Conservation (phyloP, 2,888 invertebrate species). For the Temnothorax ravouxi region DNA sequence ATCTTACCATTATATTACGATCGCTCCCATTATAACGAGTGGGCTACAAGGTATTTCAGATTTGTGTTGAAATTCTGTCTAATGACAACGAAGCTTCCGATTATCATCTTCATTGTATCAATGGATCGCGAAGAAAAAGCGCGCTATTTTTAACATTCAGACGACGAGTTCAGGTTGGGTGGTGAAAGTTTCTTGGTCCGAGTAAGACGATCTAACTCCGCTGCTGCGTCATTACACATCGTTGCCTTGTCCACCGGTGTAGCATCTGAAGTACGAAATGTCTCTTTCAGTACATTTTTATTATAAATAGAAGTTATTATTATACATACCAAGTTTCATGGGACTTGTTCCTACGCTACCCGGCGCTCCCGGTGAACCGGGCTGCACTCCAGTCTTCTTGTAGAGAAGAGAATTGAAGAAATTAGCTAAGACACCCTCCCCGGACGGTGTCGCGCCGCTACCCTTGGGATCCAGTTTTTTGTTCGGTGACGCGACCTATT, state of each 20-base stretch:
- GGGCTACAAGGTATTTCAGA: background rate
- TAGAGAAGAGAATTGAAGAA: slow-evolving; percentile 99
- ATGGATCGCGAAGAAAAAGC: slow-evolving; percentile 64
- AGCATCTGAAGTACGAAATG: slow-evolving; percentile 73
- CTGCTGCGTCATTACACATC: slow-evolving; percentile 96
- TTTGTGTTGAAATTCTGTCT: slow-evolving; percentile 7
- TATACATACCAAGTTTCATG: slow-evolving; percentile 79
- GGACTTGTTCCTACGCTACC: slow-evolving; percentile 85
- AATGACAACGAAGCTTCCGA: slow-evolving; percentile 28
- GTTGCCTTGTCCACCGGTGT: slow-evolving; percentile 90
- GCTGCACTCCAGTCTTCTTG: slow-evolving; percentile 95
- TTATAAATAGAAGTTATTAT: slow-evolving; percentile 2
- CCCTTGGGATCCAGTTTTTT: slow-evolving; percentile 89
- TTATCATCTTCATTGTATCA: slow-evolving; percentile 6
- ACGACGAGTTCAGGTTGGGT: slow-evolving; percentile 81
- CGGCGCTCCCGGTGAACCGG: slow-evolving; percentile 87
- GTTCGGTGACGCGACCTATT: slow-evolving; percentile 88
- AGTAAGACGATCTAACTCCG: slow-evolving; percentile 96
- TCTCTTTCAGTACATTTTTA: background rate
- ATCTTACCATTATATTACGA: slow-evolving; percentile 38
- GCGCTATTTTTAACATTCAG: slow-evolving; percentile 78
- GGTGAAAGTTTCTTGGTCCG: slow-evolving; percentile 89
- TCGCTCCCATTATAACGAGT: background rate
- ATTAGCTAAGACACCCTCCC: slow-evolving; percentile 98
- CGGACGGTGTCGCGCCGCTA: slow-evolving; percentile 90